Evolutionary conservation across 2,888 invertebrate genomes (phyloP).

Genomic region (Amblyjoppa proteus): DNA sequence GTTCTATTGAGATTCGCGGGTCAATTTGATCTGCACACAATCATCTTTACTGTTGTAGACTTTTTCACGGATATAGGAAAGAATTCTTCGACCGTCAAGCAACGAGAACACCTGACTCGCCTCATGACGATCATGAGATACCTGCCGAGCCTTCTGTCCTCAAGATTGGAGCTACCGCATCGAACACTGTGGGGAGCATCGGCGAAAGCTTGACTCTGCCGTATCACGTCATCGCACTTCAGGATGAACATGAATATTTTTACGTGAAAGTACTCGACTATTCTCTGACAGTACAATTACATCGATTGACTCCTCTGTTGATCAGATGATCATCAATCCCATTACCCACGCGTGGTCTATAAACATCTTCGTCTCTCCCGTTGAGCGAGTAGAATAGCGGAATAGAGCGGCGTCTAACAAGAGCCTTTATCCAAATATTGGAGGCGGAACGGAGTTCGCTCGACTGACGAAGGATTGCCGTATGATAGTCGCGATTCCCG

Average conservation of each 20-base stretch:
- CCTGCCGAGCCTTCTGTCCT: slow-evolving; percentile 40
- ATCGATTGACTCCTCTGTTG: slow-evolving; percentile 14
- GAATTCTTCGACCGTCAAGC: slow-evolving; percentile 67
- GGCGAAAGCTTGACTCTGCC: slow-evolving; percentile 45
- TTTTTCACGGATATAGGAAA: slow-evolving; percentile 69
- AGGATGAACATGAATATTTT: slow-evolving; percentile 65
- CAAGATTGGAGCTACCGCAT: background rate
- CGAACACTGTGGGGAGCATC: slow-evolving; percentile 46
- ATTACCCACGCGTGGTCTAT: too few relatives aligned
- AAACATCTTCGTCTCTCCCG: too few relatives aligned
- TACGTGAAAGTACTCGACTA: too few relatives aligned
- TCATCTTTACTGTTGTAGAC: slow-evolving; percentile 60
- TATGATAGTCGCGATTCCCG: too few relatives aligned
- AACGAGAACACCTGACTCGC: slow-evolving; percentile 64
- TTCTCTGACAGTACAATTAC: too few relatives aligned
- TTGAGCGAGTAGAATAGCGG: too few relatives aligned
- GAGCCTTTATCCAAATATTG: too few relatives aligned
- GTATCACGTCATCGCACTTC: slow-evolving; percentile 66
- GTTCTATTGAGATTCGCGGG: too few relatives aligned
- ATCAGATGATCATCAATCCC: too few relatives aligned
- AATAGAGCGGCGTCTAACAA: too few relatives aligned
- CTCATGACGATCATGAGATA: slow-evolving; percentile 67
- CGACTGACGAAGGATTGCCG: too few relatives aligned
- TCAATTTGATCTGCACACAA: background rate
- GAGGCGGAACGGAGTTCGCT: too few relatives aligned